A percentile compares a stretch with the other conserved stretches of the same genome.
These are phyloP conservation scores for Amphiprion percula DNA, from an alignment of 2,113 vertebrate genomes.

Conservation along the genomic window DNA sequence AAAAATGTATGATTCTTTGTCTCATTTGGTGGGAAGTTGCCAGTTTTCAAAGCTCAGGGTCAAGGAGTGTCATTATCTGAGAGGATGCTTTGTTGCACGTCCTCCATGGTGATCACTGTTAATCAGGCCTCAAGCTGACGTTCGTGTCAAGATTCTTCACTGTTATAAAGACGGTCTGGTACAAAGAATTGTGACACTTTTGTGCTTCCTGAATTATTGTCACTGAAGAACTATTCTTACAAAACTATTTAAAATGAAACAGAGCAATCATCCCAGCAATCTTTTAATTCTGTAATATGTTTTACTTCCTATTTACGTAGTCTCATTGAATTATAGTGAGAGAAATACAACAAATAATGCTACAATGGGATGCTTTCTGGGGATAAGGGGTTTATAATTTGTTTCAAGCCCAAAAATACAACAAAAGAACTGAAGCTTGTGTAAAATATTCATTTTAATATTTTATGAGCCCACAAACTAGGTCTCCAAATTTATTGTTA, in stretches of 20 bases:
- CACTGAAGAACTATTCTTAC: background rate
- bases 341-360: conserved; percentile 42
- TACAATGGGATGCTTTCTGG: conserved; percentile 39
- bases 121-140: conserved; percentile 35
- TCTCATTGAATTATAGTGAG: conserved; percentile 31
- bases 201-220: background rate
- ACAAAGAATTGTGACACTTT: background rate
- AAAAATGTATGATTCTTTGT: conserved; percentile 42
- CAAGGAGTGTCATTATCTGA: conserved; percentile 48
- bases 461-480: conserved; percentile 62
- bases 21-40: conserved; percentile 47
- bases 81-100: conserved; percentile 35
- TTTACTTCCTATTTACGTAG: conserved; percentile 19
- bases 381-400: conserved; percentile 56
- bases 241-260: conserved; percentile 19
- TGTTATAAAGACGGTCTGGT: background rate
- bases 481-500: conserved; percentile 53
- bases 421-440: conserved; percentile 51
- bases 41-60: conserved; percentile 59
- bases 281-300: conserved; percentile 32
- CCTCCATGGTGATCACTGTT: conserved; percentile 27
- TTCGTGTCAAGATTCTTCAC: conserved; percentile 5
- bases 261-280: conserved; percentile 9
- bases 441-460: conserved; percentile 61
- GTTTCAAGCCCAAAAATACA: conserved; percentile 46